Conservation (phyloP, 2,797 vertebrate species). For the Cryptoprocta ferox region DNA sequence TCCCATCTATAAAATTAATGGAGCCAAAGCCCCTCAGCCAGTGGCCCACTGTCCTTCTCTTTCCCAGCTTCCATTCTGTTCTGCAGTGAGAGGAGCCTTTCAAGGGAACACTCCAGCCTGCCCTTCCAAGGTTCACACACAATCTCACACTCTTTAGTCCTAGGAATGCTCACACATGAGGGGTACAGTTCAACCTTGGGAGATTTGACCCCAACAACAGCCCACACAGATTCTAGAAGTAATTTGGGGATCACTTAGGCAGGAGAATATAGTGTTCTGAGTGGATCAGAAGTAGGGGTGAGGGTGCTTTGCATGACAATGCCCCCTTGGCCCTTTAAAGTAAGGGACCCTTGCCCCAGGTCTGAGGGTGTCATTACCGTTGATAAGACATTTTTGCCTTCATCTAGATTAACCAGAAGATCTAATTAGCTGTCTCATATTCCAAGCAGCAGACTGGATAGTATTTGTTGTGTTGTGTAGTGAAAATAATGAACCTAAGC, state of each 20-base stretch:
- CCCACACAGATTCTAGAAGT: not conserved
- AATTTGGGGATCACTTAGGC: not conserved
- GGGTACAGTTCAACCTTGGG: not conserved
- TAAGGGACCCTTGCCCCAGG: not conserved
- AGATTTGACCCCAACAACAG: not conserved
- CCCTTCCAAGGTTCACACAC: not conserved
- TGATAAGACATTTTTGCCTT: not conserved
- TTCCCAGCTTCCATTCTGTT: not conserved
- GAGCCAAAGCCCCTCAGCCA: not conserved
- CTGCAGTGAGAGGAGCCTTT: not conserved
- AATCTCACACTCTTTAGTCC: not conserved
- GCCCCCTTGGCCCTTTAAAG: not conserved
- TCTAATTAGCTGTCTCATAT: conserved; percentile 1
- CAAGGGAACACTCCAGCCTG: not conserved
- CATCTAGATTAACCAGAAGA: conserved; percentile 26
- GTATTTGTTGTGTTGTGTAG: not conserved
- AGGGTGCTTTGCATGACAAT: not conserved
- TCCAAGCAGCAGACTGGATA: not conserved
- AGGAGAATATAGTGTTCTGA: not conserved
- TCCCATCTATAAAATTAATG: not conserved
- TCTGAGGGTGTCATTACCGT: not conserved
- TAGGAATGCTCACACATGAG: not conserved
- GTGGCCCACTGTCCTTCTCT: not conserved
- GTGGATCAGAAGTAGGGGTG: not conserved
- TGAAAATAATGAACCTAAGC: not conserved